Evolutionary conservation across 2,113 vertebrate genomes (phyloP), one percentile per base, ranked within the genome.

Genomic region (Caloenas nicobarica): DNA sequence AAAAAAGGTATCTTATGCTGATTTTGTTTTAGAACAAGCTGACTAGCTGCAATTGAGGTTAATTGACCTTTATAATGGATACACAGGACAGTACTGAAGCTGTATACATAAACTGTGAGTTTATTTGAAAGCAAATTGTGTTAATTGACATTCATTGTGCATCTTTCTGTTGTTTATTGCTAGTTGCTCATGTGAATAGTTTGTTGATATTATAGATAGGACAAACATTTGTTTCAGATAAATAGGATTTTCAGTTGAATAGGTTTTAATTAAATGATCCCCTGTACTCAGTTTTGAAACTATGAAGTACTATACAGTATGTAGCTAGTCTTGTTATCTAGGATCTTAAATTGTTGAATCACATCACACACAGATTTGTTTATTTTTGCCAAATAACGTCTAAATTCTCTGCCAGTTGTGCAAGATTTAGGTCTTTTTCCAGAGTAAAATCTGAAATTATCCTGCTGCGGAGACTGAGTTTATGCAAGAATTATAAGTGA

Each of bases 191-290:
- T 97, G 96, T 97, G 97, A 98, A 96, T 95, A 97, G 89, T 96
- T 97, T 96, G 95, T 98, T 98, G 97, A 97, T 97, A 93, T 91
- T 97, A 91, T 93, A 93, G 86, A 97, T 96, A 96, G 89, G 91
- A 95, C 87, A 97, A 98, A 97, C 97, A 97, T 98, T 98, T 97
- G 92, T 97, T 98, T 98, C 97, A 94, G 95, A 97, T 97, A 98
- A 98, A 98, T 96, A 95, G 90, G 93, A 33, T 96, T 97, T 98
- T 98, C 97, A 97, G 94, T 96, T 98, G 97, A 97, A 91, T 97
- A 97, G 73, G 91, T 98, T 98, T 98, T 98, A 98, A 98, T 98
- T 98, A 98, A 96, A 96, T 89, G 96, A 97, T 77, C 53, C 88
- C 74, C 95, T 95, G 53, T 94, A 90, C 61, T 95, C 96, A 58